These are phyloP conservation scores for Ceramica pisi DNA, from an alignment of 2,888 invertebrate species.

Conservation along the genomic window DNA sequence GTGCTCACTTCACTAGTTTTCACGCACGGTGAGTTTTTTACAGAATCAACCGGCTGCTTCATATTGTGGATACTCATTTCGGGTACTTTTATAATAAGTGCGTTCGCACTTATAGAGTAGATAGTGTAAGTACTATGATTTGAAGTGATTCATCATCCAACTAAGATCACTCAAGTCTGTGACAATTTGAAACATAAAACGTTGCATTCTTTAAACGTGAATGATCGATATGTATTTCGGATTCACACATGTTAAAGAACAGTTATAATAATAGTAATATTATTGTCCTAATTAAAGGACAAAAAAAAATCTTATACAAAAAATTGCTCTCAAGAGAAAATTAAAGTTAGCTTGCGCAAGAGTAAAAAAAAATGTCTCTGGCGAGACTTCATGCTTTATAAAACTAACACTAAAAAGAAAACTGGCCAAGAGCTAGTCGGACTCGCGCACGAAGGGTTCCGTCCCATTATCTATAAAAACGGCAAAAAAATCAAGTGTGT, in stretches of 20 bases:
- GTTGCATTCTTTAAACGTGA: neutral
- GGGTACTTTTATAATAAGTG: neutral
- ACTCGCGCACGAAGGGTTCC: too few species aligned
- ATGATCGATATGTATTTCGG: neutral
- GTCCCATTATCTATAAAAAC: too few species aligned
- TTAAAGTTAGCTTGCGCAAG: neutral
- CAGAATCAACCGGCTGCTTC: too few species aligned
- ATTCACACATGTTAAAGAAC: neutral
- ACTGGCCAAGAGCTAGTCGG: too few species aligned
- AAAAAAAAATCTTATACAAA: neutral
- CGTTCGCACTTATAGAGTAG: neutral
- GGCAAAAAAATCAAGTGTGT: too few species aligned
- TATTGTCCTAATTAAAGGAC: neutral
- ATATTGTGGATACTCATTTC: neutral
- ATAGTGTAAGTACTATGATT: neutral
- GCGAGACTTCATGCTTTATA: too few species aligned
- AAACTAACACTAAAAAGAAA: too few species aligned
- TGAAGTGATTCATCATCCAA: slow-evolving; percentile 16
- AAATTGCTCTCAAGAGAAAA: neutral
- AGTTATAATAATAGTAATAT: neutral
- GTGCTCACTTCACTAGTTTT: too few species aligned
- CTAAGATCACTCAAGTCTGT: neutral
- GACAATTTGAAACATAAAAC: neutral
- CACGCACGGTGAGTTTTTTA: too few species aligned
- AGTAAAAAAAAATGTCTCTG: too few species aligned